A percentile compares a stretch with the other conserved stretches of the same genome.
These are phyloP conservation scores for Poicephalus meyeri DNA, from an alignment of 2,113 vertebrate genomes.

Conservation along the genomic window DNA sequence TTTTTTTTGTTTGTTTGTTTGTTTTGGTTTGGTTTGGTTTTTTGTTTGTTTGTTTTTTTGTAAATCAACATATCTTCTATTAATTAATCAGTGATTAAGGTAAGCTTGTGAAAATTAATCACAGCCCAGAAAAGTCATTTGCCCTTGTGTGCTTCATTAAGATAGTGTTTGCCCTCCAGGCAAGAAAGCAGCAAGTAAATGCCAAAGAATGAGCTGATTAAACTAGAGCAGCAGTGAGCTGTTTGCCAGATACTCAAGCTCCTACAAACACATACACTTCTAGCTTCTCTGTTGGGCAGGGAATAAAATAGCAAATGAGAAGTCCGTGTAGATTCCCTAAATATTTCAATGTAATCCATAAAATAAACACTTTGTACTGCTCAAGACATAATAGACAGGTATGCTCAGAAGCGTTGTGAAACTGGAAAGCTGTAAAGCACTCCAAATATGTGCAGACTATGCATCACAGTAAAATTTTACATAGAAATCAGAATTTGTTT, in stretches of 20 bases:
- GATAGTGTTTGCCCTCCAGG: conserved; percentile 74
- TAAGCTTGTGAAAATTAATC: conserved; percentile 86
- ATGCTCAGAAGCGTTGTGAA: not conserved
- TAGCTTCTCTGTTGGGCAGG: not conserved
- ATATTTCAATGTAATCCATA: not conserved
- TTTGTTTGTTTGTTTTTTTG: conserved; percentile 55
- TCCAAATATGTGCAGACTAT: not conserved
- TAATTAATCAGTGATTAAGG: conserved; percentile 91
- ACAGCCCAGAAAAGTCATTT: conserved; percentile 78
- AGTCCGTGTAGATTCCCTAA: not conserved
- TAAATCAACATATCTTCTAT: conserved; percentile 85
- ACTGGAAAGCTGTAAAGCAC: not conserved
- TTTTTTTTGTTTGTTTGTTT: too few species aligned
- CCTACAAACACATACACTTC: not conserved
- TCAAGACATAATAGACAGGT: not conserved
- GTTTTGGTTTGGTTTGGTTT: too few species aligned
- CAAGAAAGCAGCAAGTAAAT: conserved; percentile 70
- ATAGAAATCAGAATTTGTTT: not conserved
- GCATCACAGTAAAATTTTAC: not conserved
- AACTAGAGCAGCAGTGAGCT: conserved; percentile 23
- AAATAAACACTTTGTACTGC: not conserved
- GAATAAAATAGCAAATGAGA: not conserved
- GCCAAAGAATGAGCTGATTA: conserved; percentile 67
- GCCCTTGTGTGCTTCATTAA: conserved; percentile 81
- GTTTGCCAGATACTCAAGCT: conserved; percentile 8